These are phyloP conservation scores for Arremon brunneinucha DNA, from an alignment of 2,797 vertebrate genomes.

Conservation along the genomic window DNA sequence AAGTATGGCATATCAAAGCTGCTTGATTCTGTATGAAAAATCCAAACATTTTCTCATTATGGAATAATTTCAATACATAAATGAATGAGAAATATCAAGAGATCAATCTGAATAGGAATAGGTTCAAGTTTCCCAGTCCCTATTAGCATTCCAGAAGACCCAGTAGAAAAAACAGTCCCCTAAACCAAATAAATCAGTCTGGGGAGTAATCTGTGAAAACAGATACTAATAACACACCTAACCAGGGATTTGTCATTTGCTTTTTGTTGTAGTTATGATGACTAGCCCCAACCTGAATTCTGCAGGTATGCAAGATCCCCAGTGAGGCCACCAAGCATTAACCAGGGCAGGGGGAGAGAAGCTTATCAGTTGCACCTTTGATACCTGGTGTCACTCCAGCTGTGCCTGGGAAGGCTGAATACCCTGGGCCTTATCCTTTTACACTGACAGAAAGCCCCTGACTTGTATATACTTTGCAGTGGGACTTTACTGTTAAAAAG, in stretches of 20 bases:
- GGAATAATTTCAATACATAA: background rate
- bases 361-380: background rate
- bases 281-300: background rate
- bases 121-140: background rate
- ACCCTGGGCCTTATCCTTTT: background rate
- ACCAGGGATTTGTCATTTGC: background rate
- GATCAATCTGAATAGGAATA: background rate
- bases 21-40: background rate
- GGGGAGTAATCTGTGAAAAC: background rate
- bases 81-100: background rate
- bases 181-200: background rate
- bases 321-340: background rate
- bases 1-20: background rate
- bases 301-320: background rate
- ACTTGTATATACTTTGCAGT: background rate
- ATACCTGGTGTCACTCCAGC: background rate
- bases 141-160: background rate
- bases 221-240: background rate
- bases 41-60: background rate
- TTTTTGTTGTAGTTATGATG: background rate
- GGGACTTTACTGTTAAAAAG: background rate
- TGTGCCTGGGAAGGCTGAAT: background rate
- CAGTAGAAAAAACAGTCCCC: accelerated
- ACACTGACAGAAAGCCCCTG: background rate
- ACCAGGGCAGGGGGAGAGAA: background rate